Evolutionary conservation across 2,113 vertebrate genomes (phyloP).

Genomic region (Oreochromis niloticus): DNA sequence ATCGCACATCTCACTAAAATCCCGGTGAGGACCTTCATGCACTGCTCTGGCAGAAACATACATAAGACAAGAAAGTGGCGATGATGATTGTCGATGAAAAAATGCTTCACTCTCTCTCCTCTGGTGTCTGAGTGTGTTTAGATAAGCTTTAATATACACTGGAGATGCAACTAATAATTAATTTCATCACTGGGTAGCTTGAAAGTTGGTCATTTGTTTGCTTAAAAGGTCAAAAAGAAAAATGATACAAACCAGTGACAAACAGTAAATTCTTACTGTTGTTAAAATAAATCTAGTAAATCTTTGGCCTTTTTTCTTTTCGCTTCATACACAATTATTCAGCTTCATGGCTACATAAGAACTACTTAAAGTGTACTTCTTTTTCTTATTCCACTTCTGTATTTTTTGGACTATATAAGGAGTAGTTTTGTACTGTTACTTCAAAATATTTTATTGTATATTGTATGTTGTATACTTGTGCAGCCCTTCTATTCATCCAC

Average conservation of each 20-base stretch:
- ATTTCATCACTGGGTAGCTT: neutral
- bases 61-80: neutral
- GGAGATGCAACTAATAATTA: neutral
- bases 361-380: neutral
- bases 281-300: neutral
- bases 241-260: neutral
- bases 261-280: neutral
- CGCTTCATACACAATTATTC: neutral
- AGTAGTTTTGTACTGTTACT: neutral
- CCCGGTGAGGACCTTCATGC: conserved; percentile 26
- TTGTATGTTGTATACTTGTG: accelerated
- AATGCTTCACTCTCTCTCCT: neutral
- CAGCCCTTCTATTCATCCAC: neutral
- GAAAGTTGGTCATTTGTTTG: neutral
- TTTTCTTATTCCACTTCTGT: neutral
- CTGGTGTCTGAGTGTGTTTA: neutral
- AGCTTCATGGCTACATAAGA: neutral
- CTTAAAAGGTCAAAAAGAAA: neutral
- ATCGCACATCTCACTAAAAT: neutral
- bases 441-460: neutral
- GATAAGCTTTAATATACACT: neutral
- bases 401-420: accelerated
- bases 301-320: neutral
- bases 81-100: conserved; percentile 19
- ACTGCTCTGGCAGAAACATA: conserved; percentile 15